phyloP scores from a whole-genome alignment of 1,140 invertebrate genomes.

The Schlechtendalia chinensis region DNA sequence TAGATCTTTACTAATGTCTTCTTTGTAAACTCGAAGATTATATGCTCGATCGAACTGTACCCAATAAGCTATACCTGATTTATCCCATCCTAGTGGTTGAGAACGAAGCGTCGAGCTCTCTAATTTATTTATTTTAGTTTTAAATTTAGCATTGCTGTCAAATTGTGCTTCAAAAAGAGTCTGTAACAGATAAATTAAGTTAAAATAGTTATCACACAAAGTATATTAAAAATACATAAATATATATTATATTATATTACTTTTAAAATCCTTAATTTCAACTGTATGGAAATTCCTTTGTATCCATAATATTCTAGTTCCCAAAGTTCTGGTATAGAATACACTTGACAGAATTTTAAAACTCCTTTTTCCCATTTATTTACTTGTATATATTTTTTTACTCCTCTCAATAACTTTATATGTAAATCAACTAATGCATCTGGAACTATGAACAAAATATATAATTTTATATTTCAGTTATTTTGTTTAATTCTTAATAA shows the following conservation, averaged over 20 bases:
- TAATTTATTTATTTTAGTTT: constrained; percentile 82
- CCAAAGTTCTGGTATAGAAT: constrained; percentile 87
- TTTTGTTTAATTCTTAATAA: too few relatives aligned
- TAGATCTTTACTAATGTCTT: constrained; percentile 92
- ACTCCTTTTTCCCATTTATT: constrained; percentile 89
- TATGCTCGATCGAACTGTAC: constrained; percentile 83
- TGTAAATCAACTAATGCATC: constrained; percentile 79
- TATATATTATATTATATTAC: too few relatives aligned
- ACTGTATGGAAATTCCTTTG: constrained; percentile 80
- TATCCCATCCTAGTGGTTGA: constrained; percentile 85
- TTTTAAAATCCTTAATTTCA: constrained; percentile 88
- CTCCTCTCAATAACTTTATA: constrained; percentile 83
- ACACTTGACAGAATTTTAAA: constrained; percentile 87
- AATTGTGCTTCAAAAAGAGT: constrained; percentile 91
- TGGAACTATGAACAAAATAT: constrained; percentile 66
- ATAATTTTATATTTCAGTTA: not conserved
- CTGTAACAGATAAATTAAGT: constrained; percentile 60
- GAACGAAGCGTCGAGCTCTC: constrained; percentile 76
- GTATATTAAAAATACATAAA: constrained; percentile 11
- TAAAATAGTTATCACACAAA: not conserved
- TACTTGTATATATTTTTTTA: constrained; percentile 75
- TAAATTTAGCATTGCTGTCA: constrained; percentile 90
- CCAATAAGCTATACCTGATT: constrained; percentile 88
- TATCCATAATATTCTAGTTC: constrained; percentile 95
- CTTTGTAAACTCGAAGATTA: constrained; percentile 87